Base-by-base conservation (phyloP, 2,797 vertebrate genomes). In the Taenioides sp. region DNA sequence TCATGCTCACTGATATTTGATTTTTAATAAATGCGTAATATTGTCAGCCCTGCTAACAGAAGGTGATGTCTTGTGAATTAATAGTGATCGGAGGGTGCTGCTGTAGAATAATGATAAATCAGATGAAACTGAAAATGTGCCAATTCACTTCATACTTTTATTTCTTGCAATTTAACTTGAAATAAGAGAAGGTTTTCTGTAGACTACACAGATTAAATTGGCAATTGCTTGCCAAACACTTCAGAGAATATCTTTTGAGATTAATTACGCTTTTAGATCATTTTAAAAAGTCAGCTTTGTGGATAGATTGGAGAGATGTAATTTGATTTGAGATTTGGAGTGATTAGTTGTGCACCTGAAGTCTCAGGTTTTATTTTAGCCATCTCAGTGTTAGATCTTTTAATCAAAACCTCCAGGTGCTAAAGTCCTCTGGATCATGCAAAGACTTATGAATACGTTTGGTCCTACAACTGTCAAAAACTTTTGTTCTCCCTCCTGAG, bases 11-110 rank as follows among this genome's bases (percentile, higher is more conserved):
- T 76, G 61, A 82, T 80, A 82, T 84, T 80, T 73, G 72, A 78
- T 65, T 89, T 81, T 80, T 81, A 80, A 84, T 87, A 75, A 84
- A 83, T 72, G 43, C 52, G 40, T 16, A 59, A 65, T 79, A 73
- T 75, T 77, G 74, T n/a, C 67, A 71, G 72, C 72, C 72, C 63
- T 22, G 69, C 47, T 79, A 63, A 25, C 47, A 71, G 65, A 70
- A 73, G 67, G 50, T 72, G 59, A 76, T 78, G 62, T 31, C 34
- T 22, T 65, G 25, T 55, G 43, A 34, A 34, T 68, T 78, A 67
- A 62, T 25, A 52, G n/a, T 67, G 63, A 59, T 60, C 55, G 55
- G 65, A n/a, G 54, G 25, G 77, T 14, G 7, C 65, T 1, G 55
- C n/a, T 34, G 40, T 31, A n/a, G 9, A 34, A 34, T 61, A 60